Conservation (phyloP, 2,113 vertebrate genomes). For the Sula dactylatra region DNA sequence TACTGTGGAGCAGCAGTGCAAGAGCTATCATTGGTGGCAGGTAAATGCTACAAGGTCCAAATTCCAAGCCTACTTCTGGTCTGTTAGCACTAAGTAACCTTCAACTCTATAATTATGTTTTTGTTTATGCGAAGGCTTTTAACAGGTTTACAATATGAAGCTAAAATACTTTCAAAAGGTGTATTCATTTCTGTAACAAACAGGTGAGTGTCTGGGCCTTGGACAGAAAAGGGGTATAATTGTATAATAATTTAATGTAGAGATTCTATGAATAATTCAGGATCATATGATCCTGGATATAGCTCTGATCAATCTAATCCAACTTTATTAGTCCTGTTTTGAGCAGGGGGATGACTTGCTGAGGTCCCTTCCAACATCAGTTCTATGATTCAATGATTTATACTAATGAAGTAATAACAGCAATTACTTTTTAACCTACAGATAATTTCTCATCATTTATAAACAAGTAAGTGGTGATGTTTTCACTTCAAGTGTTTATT, state of each 20-base stretch:
- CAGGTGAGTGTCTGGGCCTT: background rate
- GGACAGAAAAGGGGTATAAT: background rate
- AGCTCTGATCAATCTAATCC: background rate
- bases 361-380: background rate
- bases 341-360: background rate
- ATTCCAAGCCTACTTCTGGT: background rate
- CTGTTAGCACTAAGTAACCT: background rate
- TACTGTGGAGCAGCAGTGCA: background rate
- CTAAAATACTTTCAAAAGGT: background rate
- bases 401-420: background rate
- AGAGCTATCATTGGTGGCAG: background rate
- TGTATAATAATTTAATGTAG: background rate
- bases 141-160: background rate
- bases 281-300: background rate
- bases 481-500: background rate
- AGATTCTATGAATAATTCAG: background rate
- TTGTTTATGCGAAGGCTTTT: background rate
- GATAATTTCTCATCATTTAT: background rate
- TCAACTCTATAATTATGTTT: background rate
- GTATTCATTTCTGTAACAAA: background rate
- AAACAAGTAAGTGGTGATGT: background rate
- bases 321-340: background rate
- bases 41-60: background rate
- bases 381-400: background rate
- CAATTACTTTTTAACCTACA: background rate